Percentiles rank a stretch among this genome's conserved stretches.
Conservation (phyloP, 2,797 vertebrate genomes). For the Sebastiscus albofasciatus region DNA sequence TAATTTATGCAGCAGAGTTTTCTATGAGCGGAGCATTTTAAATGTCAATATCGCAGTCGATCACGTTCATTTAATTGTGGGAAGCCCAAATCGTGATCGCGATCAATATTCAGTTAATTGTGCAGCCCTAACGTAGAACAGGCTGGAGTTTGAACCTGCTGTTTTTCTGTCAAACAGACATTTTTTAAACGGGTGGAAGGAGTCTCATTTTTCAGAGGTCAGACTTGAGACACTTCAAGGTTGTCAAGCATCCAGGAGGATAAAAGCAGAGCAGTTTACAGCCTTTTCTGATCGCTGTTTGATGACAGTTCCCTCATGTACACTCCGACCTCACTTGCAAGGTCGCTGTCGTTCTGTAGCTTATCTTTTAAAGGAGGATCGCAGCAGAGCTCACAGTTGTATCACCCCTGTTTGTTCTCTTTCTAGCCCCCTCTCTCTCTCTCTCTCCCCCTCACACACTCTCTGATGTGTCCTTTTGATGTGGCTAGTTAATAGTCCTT, state of each 20-base stretch:
- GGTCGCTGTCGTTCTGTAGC: constrained; percentile 4
- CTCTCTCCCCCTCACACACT: not conserved
- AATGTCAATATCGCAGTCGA: too few relatives aligned
- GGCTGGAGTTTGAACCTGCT: not conserved
- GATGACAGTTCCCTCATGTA: not conserved
- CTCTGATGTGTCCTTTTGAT: constrained; percentile 48
- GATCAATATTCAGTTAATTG: not conserved
- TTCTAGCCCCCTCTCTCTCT: not conserved
- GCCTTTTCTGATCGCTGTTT: constrained; percentile 6
- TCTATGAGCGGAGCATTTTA: too few relatives aligned
- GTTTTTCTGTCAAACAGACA: not conserved
- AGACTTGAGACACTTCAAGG: not conserved
- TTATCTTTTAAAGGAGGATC: constrained; percentile 24
- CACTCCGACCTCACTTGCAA: not conserved
- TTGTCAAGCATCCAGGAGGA: not conserved
- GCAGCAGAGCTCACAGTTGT: not conserved
- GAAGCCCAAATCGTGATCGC: too few relatives aligned
- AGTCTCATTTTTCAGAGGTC: not conserved
- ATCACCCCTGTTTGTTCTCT: constrained; percentile 25
- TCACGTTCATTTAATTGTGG: too few relatives aligned
- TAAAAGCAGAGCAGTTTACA: not conserved
- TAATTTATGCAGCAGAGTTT: too few relatives aligned
- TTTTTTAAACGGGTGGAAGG: not conserved
- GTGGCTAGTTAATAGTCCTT: constrained; percentile 31
- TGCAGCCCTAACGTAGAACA: not conserved